phyloP scores from a whole-genome alignment of 2,797 vertebrate species.

The Sarcophilus harrisii region DNA sequence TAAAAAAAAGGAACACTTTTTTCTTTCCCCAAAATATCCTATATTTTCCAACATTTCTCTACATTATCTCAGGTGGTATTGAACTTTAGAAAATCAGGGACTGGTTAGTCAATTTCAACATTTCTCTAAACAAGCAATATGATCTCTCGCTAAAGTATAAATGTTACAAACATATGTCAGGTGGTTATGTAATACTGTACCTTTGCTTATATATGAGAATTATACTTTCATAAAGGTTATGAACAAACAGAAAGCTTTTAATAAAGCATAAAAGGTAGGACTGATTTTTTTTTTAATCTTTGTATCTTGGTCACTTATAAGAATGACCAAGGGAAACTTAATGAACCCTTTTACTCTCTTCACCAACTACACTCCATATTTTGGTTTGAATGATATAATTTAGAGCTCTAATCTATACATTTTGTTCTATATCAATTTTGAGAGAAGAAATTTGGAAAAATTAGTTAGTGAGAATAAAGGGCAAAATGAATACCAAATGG shows the following conservation, averaged over 20 bases:
- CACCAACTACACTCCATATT: neutral
- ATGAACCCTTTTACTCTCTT: neutral
- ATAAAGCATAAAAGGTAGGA: neutral
- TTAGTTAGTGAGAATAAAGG: neutral
- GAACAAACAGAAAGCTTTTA: neutral
- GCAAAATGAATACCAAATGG: neutral
- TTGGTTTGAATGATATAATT: neutral
- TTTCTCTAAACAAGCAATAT: conserved; percentile 10
- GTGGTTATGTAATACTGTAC: neutral
- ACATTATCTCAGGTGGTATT: conserved; percentile 20
- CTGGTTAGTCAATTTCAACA: neutral
- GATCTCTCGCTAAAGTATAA: neutral
- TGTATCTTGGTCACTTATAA: too few species aligned
- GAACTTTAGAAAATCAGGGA: neutral
- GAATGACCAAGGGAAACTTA: neutral
- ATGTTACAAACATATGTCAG: neutral
- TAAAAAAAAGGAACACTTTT: neutral
- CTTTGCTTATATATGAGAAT: neutral
- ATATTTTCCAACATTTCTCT: neutral
- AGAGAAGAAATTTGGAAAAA: conserved; percentile 3
- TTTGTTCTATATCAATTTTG: neutral
- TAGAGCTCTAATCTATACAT: neutral
- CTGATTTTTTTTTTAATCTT: neutral
- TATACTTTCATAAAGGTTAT: neutral
- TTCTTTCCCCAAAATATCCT: conserved; percentile 4